Percentiles rank a stretch among this genome's conserved stretches.
These are phyloP conservation scores for Andrena fulva DNA, from an alignment of 2,888 invertebrate genomes.

Conservation along the genomic window DNA sequence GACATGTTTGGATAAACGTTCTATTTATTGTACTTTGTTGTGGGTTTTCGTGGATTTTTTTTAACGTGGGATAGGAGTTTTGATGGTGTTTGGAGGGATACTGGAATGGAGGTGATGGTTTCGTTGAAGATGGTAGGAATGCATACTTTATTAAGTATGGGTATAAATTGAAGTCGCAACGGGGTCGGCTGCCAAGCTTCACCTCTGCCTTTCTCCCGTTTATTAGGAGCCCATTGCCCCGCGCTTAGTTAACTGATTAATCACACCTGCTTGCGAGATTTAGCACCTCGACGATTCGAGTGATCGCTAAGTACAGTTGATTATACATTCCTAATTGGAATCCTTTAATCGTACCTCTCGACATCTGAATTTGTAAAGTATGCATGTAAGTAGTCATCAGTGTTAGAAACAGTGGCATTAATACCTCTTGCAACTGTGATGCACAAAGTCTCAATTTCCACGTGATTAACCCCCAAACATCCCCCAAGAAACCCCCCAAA, in stretches of 20 bases:
- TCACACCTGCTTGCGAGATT: conserved; percentile 13
- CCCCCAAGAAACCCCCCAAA: no score
- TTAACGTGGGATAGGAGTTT: no score
- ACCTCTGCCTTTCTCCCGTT: conserved; percentile 12
- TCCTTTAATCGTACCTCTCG: not conserved
- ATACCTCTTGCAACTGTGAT: no score
- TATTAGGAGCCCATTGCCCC: conserved; percentile 7
- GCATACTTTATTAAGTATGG: not conserved
- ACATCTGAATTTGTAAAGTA: not conserved
- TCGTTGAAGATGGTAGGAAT: no score
- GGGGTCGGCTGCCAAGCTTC: conserved; percentile 5
- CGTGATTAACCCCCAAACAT: no score
- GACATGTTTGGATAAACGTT: no score
- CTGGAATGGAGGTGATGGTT: no score
- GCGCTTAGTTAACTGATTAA: conserved; percentile 17
- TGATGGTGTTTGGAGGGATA: no score
- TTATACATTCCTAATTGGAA: not conserved
- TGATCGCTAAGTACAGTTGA: conserved; percentile 8
- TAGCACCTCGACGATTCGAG: conserved; percentile 11
- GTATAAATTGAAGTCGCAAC: not conserved
- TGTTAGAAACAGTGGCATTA: not conserved
- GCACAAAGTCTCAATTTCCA: no score
- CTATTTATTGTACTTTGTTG: no score
- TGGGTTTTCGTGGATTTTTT: no score
- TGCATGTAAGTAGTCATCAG: not conserved